Evolutionary conservation across 2,113 vertebrate species (phyloP).

Genomic region (Alethe diademata): DNA sequence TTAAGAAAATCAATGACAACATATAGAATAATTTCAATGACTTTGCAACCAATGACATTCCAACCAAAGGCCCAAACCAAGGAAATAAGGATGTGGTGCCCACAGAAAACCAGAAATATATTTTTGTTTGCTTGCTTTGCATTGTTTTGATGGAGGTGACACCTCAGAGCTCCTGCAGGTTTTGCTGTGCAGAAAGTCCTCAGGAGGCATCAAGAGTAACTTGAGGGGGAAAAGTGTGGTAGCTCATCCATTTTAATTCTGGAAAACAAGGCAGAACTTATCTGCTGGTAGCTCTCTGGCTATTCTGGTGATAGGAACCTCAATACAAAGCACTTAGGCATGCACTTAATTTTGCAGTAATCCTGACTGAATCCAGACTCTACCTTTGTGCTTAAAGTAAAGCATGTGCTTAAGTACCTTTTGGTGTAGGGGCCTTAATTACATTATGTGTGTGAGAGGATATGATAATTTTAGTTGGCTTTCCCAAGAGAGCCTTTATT

Average conservation of each 20-base stretch:
- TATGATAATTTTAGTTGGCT: conserved; percentile 56
- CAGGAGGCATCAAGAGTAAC: neutral
- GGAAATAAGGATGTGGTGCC: neutral
- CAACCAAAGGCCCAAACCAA: neutral
- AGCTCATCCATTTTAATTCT: neutral
- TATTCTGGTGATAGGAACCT: neutral
- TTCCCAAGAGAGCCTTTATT: conserved; percentile 56
- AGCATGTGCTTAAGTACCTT: conserved; percentile 66
- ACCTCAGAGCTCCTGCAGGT: neutral
- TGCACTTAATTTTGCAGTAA: conserved; percentile 41
- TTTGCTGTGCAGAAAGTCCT: neutral
- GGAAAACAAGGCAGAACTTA: conserved; percentile 4
- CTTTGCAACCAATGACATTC: neutral
- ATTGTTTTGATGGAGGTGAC: neutral
- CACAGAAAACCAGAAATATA: neutral
- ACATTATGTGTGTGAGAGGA: conserved; percentile 58
- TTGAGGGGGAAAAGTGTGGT: neutral
- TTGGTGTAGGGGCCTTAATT: conserved; percentile 52
- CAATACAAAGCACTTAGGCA: neutral
- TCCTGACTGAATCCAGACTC: conserved; percentile 35
- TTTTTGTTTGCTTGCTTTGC: neutral
- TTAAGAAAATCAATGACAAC: neutral
- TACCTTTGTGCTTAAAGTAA: conserved; percentile 60
- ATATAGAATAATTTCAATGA: neutral
- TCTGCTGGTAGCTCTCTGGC: neutral